Evolutionary conservation across 2,888 invertebrate species (phyloP), one percentile per base, ranked within the genome.

Genomic region (Anthophora plumipes): DNA sequence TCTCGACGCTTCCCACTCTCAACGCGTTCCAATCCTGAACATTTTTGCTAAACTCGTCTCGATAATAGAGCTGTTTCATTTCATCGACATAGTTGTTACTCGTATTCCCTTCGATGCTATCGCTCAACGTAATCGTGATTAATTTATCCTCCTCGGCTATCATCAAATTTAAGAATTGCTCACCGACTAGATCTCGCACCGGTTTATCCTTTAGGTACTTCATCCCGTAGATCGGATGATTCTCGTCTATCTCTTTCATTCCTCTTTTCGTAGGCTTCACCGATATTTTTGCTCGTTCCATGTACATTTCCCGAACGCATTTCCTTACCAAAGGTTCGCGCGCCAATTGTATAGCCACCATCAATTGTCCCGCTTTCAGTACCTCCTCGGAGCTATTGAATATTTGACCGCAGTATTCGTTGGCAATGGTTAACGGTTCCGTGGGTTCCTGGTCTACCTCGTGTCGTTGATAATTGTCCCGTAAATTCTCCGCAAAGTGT

Each of bases 21-120:
- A 99, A 92, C 1, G 96, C 95, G 94, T 99, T 99, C 99, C 99
- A 99, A 87, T 98, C 98, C 92, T 98, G 97, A 0, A 98, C 98
- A 84, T 96, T 96, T 86, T 97, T 97, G 87, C 98, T 98, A 93
- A 98, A 99, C 93, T 99, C 99, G 94, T 99, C 99, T 93, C 96
- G 96, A 88, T 97, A 96, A 91, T 97, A 98, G 1, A 98, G 94
- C 88, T 97, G 97, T 90, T 98, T 97, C 61, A 97, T 96, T 93
- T 99, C 99, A 79, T 98, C 98, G 46, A 98, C 95, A 91, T 98
- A 99, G 43, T 96, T 96, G 3, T 94, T 94, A 0, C 96, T 95
- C 0, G 97, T 97, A 91, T 97, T 96, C 0, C 97, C 97, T 89
- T 97, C 97, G 63, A 98, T 96, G 68, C 95, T 95, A 83, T 97